Conservation (phyloP, 2,113 vertebrate genomes). For the Monarcha castaneiventris region DNA sequence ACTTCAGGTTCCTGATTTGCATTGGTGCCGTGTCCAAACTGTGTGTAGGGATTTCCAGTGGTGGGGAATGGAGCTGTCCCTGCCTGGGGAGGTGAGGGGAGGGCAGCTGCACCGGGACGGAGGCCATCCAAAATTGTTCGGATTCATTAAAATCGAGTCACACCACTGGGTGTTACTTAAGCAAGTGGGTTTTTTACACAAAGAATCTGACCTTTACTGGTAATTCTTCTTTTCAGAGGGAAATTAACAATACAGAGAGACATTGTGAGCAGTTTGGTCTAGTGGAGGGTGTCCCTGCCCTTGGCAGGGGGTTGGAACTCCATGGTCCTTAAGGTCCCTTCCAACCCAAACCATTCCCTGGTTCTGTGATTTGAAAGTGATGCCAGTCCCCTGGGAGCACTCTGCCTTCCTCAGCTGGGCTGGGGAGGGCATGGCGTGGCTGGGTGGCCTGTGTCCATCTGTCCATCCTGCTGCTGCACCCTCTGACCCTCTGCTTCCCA, state of each 20-base stretch:
- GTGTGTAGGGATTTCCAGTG: background rate
- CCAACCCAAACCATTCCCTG: background rate
- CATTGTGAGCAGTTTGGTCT: background rate
- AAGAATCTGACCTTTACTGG: background rate
- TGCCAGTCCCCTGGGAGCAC: background rate
- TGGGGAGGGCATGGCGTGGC: background rate
- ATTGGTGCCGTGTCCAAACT: background rate
- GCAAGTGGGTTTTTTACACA: background rate
- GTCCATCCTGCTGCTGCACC: background rate
- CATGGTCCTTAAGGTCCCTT: background rate
- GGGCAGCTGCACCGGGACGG: background rate
- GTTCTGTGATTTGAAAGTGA: background rate
- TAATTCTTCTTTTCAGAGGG: background rate
- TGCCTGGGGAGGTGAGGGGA: background rate
- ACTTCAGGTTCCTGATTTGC: background rate
- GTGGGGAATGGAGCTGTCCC: background rate
- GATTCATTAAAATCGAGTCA: background rate
- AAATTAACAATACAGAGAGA: background rate
- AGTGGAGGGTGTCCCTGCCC: background rate
- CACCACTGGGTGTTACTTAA: background rate
- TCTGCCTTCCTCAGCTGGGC: background rate
- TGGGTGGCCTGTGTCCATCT: background rate
- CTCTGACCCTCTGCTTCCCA: fast-evolving
- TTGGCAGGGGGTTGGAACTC: background rate
- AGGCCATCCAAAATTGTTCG: background rate